These are phyloP conservation scores for Drosophila parabipectinata DNA, from an alignment of 1,140 invertebrate genomes.

Conservation along the genomic window DNA sequence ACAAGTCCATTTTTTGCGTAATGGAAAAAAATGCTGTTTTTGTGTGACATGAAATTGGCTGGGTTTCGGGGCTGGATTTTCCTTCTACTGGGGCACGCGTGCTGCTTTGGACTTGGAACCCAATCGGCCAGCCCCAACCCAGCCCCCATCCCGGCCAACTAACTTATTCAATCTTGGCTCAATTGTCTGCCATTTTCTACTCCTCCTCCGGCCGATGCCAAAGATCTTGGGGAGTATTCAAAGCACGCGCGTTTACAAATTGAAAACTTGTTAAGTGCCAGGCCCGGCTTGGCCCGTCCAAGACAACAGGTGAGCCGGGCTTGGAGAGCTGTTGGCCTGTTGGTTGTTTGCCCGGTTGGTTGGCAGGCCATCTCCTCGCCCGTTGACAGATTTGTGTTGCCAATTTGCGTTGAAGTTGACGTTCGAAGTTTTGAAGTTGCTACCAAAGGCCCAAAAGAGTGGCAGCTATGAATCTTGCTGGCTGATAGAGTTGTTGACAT, in stretches of 20 bases:
- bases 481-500: constrained; percentile 78
- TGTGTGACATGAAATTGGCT: constrained; percentile 32
- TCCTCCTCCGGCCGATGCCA: constrained; percentile 8
- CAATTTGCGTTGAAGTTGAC: constrained; percentile 62
- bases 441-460: constrained; percentile 27
- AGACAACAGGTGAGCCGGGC: constrained; percentile 63
- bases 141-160: neutral
- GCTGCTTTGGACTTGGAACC: constrained; percentile 46
- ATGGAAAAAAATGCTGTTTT: constrained; percentile 21
- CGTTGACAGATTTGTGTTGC: constrained; percentile 75
- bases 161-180: constrained; percentile 51
- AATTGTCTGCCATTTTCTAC: constrained; percentile 51
- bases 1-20: constrained; percentile 27
- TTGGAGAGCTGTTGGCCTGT: constrained; percentile 1
- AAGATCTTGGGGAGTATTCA: constrained; percentile 62
- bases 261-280: constrained; percentile 78
- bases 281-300: constrained; percentile 33
- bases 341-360: constrained; percentile 23
- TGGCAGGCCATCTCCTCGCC: constrained; percentile 27
- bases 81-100: constrained; percentile 33
- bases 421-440: constrained; percentile 36
- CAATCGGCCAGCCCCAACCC: constrained; percentile 38
- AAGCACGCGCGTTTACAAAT: constrained; percentile 81
- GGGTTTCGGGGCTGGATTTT: constrained; percentile 13
- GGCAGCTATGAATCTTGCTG: constrained; percentile 30